Conservation (phyloP, 2,888 invertebrate genomes). For the Andricus curvator region DNA sequence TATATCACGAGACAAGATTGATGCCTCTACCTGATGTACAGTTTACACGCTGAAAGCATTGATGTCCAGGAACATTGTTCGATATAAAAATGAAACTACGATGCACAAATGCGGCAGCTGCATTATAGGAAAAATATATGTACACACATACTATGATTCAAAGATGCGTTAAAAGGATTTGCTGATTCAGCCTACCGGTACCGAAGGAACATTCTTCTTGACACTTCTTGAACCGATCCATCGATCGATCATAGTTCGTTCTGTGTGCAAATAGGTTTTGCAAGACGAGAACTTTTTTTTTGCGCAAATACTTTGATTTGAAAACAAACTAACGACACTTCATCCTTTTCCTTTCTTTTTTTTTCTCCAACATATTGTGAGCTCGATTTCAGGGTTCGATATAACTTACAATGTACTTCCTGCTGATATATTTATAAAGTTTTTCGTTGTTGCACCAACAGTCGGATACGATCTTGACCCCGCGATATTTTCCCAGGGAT, state of each 20-base stretch:
- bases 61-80: constrained; percentile 1
- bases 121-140: constrained; percentile 17
- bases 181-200: constrained; percentile 32
- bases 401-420: constrained; percentile 19
- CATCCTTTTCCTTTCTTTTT: not conserved
- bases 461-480: constrained; percentile 29
- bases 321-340: constrained; percentile 12
- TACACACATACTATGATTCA: not conserved
- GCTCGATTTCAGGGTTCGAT: constrained; percentile 32
- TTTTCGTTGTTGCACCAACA: constrained; percentile 4
- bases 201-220: constrained; percentile 6
- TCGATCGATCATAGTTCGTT: constrained; percentile 29
- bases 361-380: not conserved
- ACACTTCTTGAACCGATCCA: constrained; percentile 34
- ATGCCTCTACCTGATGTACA: not conserved
- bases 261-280: constrained; percentile 27
- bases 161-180: constrained; percentile 34
- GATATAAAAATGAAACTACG: constrained; percentile 11
- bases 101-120: constrained; percentile 16
- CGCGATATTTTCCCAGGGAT: constrained; percentile 32
- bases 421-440: constrained; percentile 35
- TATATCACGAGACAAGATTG: not conserved
- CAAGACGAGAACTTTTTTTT: constrained; percentile 39
- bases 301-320: constrained; percentile 12
- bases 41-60: constrained; percentile 5